phyloP scores from a whole-genome alignment of 2,113 vertebrate species.

The Hymenochirus boettgeri region DNA sequence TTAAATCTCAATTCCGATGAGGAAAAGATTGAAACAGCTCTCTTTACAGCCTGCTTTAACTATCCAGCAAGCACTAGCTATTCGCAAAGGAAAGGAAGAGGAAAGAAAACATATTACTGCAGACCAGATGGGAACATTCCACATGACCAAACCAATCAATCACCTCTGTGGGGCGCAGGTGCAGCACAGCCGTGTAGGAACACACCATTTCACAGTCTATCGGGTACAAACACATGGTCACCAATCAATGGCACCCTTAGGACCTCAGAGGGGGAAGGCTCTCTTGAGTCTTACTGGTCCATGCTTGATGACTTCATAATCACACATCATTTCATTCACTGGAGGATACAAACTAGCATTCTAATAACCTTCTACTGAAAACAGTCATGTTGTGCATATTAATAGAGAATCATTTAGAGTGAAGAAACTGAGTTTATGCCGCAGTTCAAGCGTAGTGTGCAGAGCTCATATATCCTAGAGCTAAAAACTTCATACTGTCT shows the following conservation, averaged over 20 bases:
- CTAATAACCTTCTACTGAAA: constrained; percentile 83
- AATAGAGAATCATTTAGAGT: constrained; percentile 63
- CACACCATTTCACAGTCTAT: constrained; percentile 99
- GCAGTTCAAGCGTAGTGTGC: constrained; percentile 51
- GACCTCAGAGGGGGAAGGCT: constrained; percentile 78
- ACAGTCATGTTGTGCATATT: constrained; percentile 79
- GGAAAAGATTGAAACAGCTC: constrained; percentile 71
- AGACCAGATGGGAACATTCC: constrained; percentile 99
- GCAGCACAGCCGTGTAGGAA: constrained; percentile 98
- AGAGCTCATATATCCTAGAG: constrained; percentile 57
- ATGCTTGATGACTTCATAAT: constrained; percentile 99
- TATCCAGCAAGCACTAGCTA: constrained; percentile 72
- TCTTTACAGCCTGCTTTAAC: constrained; percentile 66
- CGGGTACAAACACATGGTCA: constrained; percentile 99
- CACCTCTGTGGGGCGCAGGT: constrained; percentile 98
- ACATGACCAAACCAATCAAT: constrained; percentile 99
- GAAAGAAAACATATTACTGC: constrained; percentile 84
- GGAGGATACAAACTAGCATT: constrained; percentile 88
- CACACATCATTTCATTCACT: constrained; percentile 95
- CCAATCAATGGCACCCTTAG: constrained; percentile 99
- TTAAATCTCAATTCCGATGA: constrained; percentile 51
- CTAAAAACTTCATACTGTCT: constrained; percentile 55
- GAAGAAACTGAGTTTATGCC: constrained; percentile 51
- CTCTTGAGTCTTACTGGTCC: constrained; percentile 86
- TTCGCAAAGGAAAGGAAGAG: constrained; percentile 58